Percentiles rank a stretch among this genome's conserved stretches.
Conservation (phyloP, 2,797 vertebrate genomes). For the Hypotaenidia philippensis region DNA sequence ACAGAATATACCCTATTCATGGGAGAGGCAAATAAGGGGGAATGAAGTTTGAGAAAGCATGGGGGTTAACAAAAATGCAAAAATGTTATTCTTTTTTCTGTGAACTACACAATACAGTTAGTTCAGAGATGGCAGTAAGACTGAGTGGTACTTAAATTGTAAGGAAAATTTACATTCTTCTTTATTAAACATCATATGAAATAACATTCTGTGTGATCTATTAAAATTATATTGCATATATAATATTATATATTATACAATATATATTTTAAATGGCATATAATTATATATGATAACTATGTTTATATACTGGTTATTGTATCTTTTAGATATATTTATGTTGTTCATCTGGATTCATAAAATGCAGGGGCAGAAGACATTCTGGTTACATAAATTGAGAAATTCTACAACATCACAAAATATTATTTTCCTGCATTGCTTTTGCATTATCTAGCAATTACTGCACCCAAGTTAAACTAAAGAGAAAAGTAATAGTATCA, state of each 20-base stretch:
- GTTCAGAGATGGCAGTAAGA: not conserved
- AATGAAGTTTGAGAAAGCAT: not conserved
- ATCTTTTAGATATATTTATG: not conserved
- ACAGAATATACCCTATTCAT: not conserved
- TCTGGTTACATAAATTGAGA: not conserved
- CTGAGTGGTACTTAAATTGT: not conserved
- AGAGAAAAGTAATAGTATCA: not conserved
- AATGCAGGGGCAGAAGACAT: not conserved
- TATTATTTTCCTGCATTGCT: not conserved
- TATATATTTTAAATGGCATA: not conserved
- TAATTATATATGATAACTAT: not conserved
- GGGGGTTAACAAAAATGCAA: not conserved
- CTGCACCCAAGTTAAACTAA: not conserved
- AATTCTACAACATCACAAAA: not conserved
- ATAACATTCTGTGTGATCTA: not conserved
- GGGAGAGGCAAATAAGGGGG: not conserved
- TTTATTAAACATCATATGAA: not conserved
- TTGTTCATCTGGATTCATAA: not conserved
- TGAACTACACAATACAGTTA: not conserved
- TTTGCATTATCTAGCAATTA: not conserved
- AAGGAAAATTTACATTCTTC: not conserved
- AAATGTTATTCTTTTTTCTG: not conserved
- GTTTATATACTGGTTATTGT: not conserved
- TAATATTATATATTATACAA: not conserved
- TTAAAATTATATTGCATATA: not conserved